Base-by-base conservation (phyloP, 2,797 vertebrate species). In the Enteromius treurensis region DNA sequence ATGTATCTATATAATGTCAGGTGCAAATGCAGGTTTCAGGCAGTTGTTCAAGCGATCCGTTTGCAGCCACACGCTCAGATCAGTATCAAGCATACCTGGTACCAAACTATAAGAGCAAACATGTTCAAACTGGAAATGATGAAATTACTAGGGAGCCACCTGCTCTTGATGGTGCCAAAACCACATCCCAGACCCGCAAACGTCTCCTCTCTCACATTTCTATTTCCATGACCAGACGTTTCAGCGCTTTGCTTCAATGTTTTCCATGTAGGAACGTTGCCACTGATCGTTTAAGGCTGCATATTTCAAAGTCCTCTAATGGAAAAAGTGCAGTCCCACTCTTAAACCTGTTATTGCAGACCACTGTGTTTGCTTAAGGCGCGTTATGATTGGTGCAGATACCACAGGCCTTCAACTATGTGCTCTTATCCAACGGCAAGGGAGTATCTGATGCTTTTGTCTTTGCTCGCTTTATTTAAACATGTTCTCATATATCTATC, bases 211-310 rank as follows among this genome's bases (percentile, higher is more conserved):
- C 81, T 90, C 77, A 85, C 88, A 81, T 90, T 91, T 91, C 88
- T 83, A 85, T 92, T 92, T 92, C 90, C 90, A 88, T 91, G 87
- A 83, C 89, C 84, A 87, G 34, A 67, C 77, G 81, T 73, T 86
- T 86, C 68, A 77, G 67, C 82, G 76, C 82, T 79, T 85, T 87
- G 80, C 42, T 86, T 82, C 84, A 90, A 86, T 88, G 86, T 88
- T 92, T 93, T 92, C 89, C 89, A 87, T 89, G 74, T 86, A 89
- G 86, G 87, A 89, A 91, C 86, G 73, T 82, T 82, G 67, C 83
- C 83, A 87, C 88, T 89, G 81, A 88, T 89, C 85, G 88, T 83
- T 80, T 51, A 62, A 80, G 83, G 83, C 80, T 88, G 83, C 80
- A 80, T 32, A 19, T 82, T 73, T 86, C 77, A 9, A 19, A 67